These are phyloP conservation scores for Acrobasis repandana DNA, from an alignment of 2,888 invertebrate genomes.

Conservation along the genomic window DNA sequence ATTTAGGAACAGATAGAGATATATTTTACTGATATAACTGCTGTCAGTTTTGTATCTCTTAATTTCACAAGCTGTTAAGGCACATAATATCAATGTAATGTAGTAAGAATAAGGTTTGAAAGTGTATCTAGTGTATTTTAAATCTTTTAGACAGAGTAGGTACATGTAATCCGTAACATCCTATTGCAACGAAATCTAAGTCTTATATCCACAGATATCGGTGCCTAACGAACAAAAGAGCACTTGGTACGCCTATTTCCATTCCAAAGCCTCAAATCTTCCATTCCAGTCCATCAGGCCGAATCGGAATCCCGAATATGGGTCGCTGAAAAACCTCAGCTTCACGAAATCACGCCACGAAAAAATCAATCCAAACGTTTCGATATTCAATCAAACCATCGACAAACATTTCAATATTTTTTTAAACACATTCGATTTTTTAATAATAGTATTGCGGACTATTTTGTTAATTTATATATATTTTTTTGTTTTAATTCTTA, in stretches of 20 bases:
- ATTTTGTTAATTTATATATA: conserved; percentile 24
- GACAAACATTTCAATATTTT: conserved; percentile 38
- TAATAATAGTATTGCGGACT: not conserved
- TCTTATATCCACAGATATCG: not conserved
- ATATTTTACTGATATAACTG: too few relatives aligned
- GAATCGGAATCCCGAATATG: conserved; percentile 28
- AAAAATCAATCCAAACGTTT: conserved; percentile 66
- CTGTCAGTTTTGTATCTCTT: too few relatives aligned
- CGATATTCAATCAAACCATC: conserved; percentile 37
- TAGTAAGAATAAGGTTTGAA: too few relatives aligned
- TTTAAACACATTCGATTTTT: conserved; percentile 29
- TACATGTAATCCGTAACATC: not conserved
- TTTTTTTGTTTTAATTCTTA: conserved; percentile 21
- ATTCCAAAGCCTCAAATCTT: conserved; percentile 2
- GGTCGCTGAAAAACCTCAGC: conserved; percentile 46
- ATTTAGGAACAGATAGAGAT: too few relatives aligned
- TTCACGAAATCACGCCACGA: conserved; percentile 47
- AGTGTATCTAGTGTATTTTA: too few relatives aligned
- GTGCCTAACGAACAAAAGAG: conserved; percentile 1
- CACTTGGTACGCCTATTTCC: not conserved
- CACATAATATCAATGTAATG: too few relatives aligned
- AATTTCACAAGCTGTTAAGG: too few relatives aligned
- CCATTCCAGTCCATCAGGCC: conserved; percentile 22
- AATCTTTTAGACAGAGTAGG: not conserved
- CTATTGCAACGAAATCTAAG: not conserved